phyloP scores from a whole-genome alignment of 53 echinoderm and acorn worm genomes.

The Luidia sarsii region DNA sequence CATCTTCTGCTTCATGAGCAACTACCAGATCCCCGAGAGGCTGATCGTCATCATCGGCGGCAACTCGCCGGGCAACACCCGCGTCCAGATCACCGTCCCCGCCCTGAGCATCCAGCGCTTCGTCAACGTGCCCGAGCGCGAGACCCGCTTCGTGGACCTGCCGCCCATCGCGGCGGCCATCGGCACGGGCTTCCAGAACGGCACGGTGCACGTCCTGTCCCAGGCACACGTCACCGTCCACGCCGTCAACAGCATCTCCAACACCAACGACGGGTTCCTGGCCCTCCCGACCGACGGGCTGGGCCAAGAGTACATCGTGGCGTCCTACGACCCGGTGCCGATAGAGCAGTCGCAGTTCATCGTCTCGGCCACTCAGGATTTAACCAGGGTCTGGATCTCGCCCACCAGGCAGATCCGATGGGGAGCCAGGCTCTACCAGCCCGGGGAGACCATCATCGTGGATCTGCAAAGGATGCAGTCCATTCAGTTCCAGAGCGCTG shows the following conservation, averaged over 20 bases:
- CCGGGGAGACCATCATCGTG: conserved; percentile 68
- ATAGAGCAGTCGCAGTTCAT: conserved; percentile 83
- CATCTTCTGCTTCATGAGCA: conserved; percentile 88
- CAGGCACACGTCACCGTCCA: conserved; percentile 69
- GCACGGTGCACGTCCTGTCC: conserved; percentile 68
- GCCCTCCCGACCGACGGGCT: conserved; percentile 82
- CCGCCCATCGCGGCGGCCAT: conserved; percentile 65
- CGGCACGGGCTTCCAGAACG: conserved; percentile 79
- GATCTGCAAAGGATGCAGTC: conserved; percentile 71
- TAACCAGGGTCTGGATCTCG: conserved; percentile 66
- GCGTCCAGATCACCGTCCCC: conserved; percentile 67
- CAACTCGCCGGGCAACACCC: conserved; percentile 65
- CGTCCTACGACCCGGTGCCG: conserved; percentile 82
- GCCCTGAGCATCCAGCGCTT: conserved; percentile 51
- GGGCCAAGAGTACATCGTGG: conserved; percentile 81
- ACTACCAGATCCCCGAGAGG: conserved; percentile 74
- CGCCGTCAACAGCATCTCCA: conserved; percentile 68
- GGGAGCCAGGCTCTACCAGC: conserved; percentile 56
- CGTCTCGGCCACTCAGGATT: conserved; percentile 64
- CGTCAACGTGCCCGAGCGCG: conserved; percentile 22
- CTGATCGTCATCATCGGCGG: conserved; percentile 74
- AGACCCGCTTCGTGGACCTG: conserved; percentile 57
- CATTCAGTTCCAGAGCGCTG: conserved; percentile 84
- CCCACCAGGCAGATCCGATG: conserved; percentile 54
- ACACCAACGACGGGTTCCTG: conserved; percentile 83